Evolutionary conservation across 2,113 vertebrate species (phyloP).

Genomic region (Pogonocichla stellata): DNA sequence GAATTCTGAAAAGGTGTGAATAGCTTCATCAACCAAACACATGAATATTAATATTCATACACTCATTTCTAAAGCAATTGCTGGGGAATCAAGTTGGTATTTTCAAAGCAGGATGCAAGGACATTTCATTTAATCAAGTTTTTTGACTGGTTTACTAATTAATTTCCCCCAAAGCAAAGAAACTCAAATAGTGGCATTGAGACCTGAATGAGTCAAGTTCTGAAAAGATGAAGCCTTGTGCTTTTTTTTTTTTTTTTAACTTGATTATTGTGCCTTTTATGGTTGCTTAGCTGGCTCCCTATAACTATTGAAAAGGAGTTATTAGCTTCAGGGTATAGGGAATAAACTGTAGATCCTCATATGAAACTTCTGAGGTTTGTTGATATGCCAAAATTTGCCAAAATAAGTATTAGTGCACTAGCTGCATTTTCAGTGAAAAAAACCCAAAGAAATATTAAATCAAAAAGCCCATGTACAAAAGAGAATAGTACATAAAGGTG

Average conservation of each 20-base stretch:
- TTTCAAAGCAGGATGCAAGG: neutral
- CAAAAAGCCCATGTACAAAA: neutral
- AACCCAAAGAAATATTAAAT: neutral
- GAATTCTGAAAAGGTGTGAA: conserved; percentile 20
- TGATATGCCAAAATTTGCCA: neutral
- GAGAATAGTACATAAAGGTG: neutral
- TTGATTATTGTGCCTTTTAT: neutral
- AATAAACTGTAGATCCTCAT: neutral
- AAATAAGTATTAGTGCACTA: neutral
- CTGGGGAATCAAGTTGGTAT: neutral
- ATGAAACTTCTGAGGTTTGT: neutral
- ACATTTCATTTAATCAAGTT: neutral
- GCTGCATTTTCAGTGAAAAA: neutral
- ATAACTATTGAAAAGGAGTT: neutral
- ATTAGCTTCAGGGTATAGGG: neutral
- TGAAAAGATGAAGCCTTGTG: neutral
- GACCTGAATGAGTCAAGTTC: neutral
- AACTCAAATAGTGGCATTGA: neutral
- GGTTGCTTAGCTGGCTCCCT: neutral
- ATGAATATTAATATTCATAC: conserved; percentile 37
- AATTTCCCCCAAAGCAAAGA: neutral
- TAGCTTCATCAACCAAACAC: conserved; percentile 25
- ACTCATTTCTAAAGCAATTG: neutral
- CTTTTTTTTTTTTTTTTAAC: neutral
- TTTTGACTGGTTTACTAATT: conserved; percentile 20